Evolutionary conservation across 2,888 invertebrate species (phyloP), one percentile per base, ranked within the genome.

Genomic region (Acanthopleura granulata): DNA sequence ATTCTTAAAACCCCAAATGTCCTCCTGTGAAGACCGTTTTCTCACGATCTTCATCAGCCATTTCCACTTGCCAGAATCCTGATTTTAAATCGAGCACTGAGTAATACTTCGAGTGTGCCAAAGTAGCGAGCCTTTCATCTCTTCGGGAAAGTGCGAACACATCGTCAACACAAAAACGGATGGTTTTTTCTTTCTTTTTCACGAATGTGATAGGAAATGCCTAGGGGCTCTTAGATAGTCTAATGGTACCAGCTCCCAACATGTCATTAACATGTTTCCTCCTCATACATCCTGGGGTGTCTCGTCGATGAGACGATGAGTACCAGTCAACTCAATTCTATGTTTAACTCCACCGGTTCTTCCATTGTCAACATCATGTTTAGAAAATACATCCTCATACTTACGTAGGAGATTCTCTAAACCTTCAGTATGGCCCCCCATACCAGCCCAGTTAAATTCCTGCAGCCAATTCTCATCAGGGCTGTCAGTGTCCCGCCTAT

Each of bases 41-140:
- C 14, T 69, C 69, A 4, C 69, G n/a, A 27, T 69, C n/a, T 12
- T 69, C 15, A 4, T 1, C 11, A 22, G 69, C 27, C 27, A 69
- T 27, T 1, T 30, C 40, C 4, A 69, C 69, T 69, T 69, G 69
- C 69, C 69, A 69, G 14, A 30, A 69, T 18, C 69, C 69, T 27
- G 29, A 30, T 25, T 69, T 69, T 18, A 69, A 25, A 14, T 69
- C 69, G 25, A 69, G 69, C 11, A 27, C 27, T 22, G 69, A 22
- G 27, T n/a, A 69, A 16, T 69, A 69, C 27, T 18, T 69, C n/a
- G 69, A n/a, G 18, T 25, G n/a, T n/a, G 12, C 69, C 40, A 14
- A 12, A 18, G 69, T 25, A 69, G 3, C 69, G 29, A 69, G n/a
- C 22, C 4, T 27, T 25, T 69, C 69, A 6, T 69, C 69, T 18